phyloP scores from a whole-genome alignment of 2,797 vertebrate species.

The Cyprinodon diabolis region DNA sequence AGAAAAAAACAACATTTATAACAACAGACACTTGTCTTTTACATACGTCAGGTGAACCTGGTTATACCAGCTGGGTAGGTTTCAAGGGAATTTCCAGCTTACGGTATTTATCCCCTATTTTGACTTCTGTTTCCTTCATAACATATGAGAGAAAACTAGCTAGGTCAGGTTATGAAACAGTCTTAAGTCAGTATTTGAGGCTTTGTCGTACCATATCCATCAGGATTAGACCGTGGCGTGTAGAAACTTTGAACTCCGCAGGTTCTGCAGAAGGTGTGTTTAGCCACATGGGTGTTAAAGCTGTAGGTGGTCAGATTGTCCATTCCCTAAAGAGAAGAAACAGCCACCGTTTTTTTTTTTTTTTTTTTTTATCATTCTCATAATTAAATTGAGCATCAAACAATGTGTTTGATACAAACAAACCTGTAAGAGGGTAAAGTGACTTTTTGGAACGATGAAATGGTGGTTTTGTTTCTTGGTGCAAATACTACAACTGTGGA shows the following conservation, averaged over 20 bases:
- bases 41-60: not conserved
- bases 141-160: not conserved
- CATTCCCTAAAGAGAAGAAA: slow-evolving; percentile 79
- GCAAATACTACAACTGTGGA: slow-evolving; percentile 92
- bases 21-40: not conserved
- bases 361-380: not conserved
- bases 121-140: not conserved
- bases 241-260: slow-evolving; percentile 99
- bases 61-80: not conserved
- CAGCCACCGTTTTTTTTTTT: not conserved
- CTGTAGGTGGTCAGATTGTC: slow-evolving; percentile 91
- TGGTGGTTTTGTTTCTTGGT: slow-evolving; percentile 95
- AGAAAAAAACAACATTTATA: not conserved
- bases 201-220: slow-evolving; percentile 86
- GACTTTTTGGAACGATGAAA: slow-evolving; percentile 90
- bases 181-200: slow-evolving; percentile 12
- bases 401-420: not conserved
- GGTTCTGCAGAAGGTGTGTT: slow-evolving; percentile 95
- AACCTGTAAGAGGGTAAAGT: slow-evolving; percentile 92
- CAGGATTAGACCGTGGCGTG: slow-evolving; percentile 91
- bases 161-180: slow-evolving; percentile 9
- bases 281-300: slow-evolving; percentile 90
- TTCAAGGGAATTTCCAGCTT: not conserved
- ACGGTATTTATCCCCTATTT: not conserved
- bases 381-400: not conserved